phyloP scores from a whole-genome alignment of 2,113 vertebrate genomes.

The Dicentrarchus labrax region DNA sequence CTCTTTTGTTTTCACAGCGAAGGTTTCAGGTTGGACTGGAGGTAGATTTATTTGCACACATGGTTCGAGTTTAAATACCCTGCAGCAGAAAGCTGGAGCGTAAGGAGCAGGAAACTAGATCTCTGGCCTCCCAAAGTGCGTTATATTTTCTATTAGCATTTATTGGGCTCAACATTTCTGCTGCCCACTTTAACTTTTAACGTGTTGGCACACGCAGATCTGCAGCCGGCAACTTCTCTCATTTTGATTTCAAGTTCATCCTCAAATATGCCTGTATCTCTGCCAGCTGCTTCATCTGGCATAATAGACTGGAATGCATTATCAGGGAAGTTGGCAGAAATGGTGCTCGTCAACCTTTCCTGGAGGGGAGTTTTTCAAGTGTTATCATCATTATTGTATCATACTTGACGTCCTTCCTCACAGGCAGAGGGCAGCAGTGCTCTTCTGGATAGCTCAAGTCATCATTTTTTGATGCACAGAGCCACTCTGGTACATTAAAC shows the following conservation, averaged over 20 bases:
- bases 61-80: not conserved
- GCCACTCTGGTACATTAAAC: constrained; percentile 34
- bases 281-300: constrained; percentile 56
- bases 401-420: not conserved
- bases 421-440: constrained; percentile 75
- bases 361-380: not conserved
- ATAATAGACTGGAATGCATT: constrained; percentile 44
- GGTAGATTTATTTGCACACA: not conserved
- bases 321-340: constrained; percentile 51
- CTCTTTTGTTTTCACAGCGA: constrained; percentile 27
- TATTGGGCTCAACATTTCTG: constrained; percentile 17
- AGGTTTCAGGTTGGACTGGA: constrained; percentile 11
- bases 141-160: constrained; percentile 15
- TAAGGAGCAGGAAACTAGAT: constrained; percentile 6
- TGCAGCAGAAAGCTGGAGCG: not conserved
- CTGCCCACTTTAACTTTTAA: constrained; percentile 46
- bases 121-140: not conserved
- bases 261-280: constrained; percentile 20
- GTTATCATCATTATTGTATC: not conserved
- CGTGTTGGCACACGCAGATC: constrained; percentile 21
- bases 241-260: constrained; percentile 50
- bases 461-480: not conserved
- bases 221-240: constrained; percentile 34
- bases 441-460: constrained; percentile 5
- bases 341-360: not conserved